Evolutionary conservation across 37 sponge, comb jelly and placozoan species (phyloP).

Genomic region (Ephydatia muelleri): DNA sequence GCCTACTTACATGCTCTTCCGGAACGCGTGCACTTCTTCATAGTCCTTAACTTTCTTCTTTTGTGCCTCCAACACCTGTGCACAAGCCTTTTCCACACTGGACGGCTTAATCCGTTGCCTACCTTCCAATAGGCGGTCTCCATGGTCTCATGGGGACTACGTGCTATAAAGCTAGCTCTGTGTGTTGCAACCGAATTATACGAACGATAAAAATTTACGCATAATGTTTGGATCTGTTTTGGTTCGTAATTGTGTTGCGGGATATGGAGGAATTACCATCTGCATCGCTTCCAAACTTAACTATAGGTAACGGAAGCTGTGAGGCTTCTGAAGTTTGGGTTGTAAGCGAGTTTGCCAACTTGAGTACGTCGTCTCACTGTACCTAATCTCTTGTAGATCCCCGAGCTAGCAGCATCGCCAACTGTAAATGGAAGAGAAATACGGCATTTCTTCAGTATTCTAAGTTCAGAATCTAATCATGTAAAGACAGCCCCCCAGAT

Average conservation of each 20-base stretch:
- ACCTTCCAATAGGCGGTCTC: background rate
- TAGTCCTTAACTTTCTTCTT: slow-evolving; percentile 43
- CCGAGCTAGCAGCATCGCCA: background rate
- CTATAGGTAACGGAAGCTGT: background rate
- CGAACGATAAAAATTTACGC: background rate
- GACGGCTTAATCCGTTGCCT: no score
- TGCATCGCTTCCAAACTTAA: background rate
- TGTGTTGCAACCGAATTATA: background rate
- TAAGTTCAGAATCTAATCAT: background rate
- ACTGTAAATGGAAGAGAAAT: background rate
- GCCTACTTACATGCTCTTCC: slow-evolving; percentile 36
- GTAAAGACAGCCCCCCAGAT: background rate
- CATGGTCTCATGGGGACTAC: background rate
- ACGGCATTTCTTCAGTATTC: background rate
- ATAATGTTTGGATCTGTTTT: background rate
- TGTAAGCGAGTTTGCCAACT: no score
- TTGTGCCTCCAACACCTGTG: slow-evolving; percentile 26
- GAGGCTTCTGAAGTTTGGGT: background rate
- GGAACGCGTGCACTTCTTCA: slow-evolving; percentile 68
- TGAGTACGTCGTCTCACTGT: no score
- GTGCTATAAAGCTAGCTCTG: background rate
- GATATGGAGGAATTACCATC: no score
- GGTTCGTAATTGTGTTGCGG: no score
- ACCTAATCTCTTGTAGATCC: no score
- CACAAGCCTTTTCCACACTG: background rate